Evolutionary conservation across 2,888 invertebrate species (phyloP).

Genomic region (Aromia moschata): DNA sequence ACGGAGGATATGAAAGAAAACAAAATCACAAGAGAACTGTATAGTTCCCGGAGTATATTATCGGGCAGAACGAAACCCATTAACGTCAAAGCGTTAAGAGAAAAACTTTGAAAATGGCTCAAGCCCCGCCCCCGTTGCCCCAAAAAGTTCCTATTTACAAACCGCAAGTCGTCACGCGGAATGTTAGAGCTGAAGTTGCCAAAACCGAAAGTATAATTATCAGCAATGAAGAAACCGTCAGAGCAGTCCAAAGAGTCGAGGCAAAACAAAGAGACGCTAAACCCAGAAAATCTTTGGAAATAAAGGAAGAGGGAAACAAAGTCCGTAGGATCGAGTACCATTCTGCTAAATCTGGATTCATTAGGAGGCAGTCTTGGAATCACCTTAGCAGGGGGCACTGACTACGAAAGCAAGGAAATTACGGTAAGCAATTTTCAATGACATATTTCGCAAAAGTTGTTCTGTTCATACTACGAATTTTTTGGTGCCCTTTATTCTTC

Average conservation of each 20-base stretch:
- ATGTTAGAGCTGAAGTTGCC: slow-evolving; percentile 37
- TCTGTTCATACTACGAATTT: too few relatives aligned
- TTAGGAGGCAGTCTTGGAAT: slow-evolving; percentile 83
- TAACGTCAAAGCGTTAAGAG: slow-evolving; percentile 68
- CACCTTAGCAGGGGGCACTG: slow-evolving; percentile 87
- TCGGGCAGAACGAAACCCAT: slow-evolving; percentile 47
- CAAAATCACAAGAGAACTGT: slow-evolving; percentile 21
- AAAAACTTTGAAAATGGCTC: slow-evolving; percentile 66
- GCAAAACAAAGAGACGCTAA: slow-evolving; percentile 30
- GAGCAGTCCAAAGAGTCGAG: too few relatives aligned
- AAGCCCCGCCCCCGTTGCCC: slow-evolving; percentile 36
- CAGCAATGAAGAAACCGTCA: slow-evolving; percentile 19
- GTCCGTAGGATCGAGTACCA: slow-evolving; percentile 67
- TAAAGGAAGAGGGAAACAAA: slow-evolving; percentile 17
- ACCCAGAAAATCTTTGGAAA: slow-evolving; percentile 23
- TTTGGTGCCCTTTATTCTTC: too few relatives aligned
- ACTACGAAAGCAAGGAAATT: slow-evolving; percentile 92
- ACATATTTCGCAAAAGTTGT: too few relatives aligned
- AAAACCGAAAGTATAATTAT: slow-evolving; percentile 38
- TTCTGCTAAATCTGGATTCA: slow-evolving; percentile 73
- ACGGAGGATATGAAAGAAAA: slow-evolving; percentile 20
- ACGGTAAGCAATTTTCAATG: slow-evolving; percentile 72
- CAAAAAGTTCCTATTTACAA: slow-evolving; percentile 38
- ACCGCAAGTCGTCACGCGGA: slow-evolving; percentile 37
- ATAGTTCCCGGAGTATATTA: slow-evolving; percentile 21